Base-by-base conservation (phyloP, 53 echinoderm and acorn worm species). In the Holothuria scabra region DNA sequence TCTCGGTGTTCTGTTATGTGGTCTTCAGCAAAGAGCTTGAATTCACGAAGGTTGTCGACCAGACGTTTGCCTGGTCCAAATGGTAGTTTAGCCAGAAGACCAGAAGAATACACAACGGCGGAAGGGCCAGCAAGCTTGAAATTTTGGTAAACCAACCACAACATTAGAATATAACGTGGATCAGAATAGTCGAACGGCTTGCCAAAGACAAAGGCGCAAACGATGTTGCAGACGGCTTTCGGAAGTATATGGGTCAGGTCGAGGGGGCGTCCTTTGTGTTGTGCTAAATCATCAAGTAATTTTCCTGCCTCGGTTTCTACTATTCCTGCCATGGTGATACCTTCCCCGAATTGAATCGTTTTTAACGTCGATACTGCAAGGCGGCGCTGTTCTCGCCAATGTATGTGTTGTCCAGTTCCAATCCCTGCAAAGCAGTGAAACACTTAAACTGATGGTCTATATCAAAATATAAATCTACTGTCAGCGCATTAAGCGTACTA, bases 111-210 rank as follows among this genome's bases (percentile, higher is more conserved):
- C 46, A 86, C 86, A 12, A 76, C 59, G 2, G 83, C 90, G 0
- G 86, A 86, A 0, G 86, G 83, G 37, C 86, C 86, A 28, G 86
- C 84, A 24, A 91, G 79, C 46, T 91, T 83, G 48, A 91, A 87
- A 33, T 83, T 83, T 34, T 83, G 87, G 31, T 84, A 66, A 21
- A 91, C 79, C 30, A 68, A 26, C 20, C 62, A 28, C 0, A 91
- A 22, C 68, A 91, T 68, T 9, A 55, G 74, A 60, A 83, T 67
- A 41, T 78, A 91, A 19, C 59, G 63, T 10, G 74, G 82, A 24
- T 91, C 87, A 25, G 87, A 60, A 79, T 87, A 91, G 33, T 91
- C 91, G 46, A 78, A 91, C 26, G 87, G 78, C 55, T 84, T 91
- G 9, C 91, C 91, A 22, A 91, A 91, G 12, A 80, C 87, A 9